phyloP scores from a whole-genome alignment of 2,113 vertebrate species.

The Tragelaphus scriptus region DNA sequence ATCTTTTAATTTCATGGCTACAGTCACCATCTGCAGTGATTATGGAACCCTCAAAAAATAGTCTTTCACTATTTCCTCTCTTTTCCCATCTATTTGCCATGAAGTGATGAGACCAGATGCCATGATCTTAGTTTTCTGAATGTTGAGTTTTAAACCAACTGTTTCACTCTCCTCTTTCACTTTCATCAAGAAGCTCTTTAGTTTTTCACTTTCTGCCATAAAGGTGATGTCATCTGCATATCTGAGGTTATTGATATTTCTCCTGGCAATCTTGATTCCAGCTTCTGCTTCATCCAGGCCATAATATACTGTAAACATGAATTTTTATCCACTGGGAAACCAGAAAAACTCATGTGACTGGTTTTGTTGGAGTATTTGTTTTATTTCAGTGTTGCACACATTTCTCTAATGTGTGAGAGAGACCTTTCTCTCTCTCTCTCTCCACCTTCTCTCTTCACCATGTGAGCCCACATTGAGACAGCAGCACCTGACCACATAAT shows the following conservation, averaged over 20 bases:
- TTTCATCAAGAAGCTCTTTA: background rate
- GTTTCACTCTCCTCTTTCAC: background rate
- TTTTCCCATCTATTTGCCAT: background rate
- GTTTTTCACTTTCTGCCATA: background rate
- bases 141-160: background rate
- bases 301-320: background rate
- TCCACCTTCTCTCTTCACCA: background rate
- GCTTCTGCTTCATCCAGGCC: background rate
- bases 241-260: background rate
- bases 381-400: background rate
- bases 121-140: background rate
- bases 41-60: background rate
- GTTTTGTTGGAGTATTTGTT: background rate
- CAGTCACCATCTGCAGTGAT: background rate
- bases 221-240: background rate
- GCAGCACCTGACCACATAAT: background rate
- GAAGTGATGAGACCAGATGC: background rate
- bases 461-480: background rate
- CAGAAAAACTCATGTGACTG: background rate
- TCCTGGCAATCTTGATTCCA: background rate
- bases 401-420: background rate
- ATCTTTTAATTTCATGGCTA: background rate
- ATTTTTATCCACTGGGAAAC: background rate
- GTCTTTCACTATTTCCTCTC: background rate
- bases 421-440: background rate